phyloP scores from a whole-genome alignment of 2,888 invertebrate species.

The Ernsta delagoae region DNA sequence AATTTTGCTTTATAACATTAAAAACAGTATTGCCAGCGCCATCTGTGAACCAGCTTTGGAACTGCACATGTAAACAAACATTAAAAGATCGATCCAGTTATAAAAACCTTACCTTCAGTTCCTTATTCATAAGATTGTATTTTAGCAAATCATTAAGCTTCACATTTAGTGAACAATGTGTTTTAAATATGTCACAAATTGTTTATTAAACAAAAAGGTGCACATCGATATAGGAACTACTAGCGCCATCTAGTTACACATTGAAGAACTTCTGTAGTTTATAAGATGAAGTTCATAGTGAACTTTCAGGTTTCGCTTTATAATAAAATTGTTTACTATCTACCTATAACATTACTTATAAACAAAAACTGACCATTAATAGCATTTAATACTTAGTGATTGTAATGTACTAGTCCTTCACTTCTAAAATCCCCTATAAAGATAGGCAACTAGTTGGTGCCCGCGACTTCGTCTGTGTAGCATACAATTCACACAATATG shows the following conservation, averaged over 20 bases:
- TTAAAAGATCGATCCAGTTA: not conserved
- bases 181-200: not conserved
- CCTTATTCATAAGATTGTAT: not conserved
- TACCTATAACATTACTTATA: too few relatives aligned
- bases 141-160: not conserved
- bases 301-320: too few relatives aligned
- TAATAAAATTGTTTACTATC: too few relatives aligned
- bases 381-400: too few relatives aligned
- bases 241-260: not conserved
- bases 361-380: too few relatives aligned
- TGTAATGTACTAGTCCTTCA: too few relatives aligned
- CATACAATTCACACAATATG: too few relatives aligned
- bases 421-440: too few relatives aligned
- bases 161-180: not conserved
- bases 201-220: not conserved
- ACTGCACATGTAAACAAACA: not conserved
- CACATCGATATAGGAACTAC: not conserved
- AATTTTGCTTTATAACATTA: not conserved
- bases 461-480: too few relatives aligned
- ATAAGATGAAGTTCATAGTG: too few relatives aligned
- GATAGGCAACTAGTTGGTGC: too few relatives aligned
- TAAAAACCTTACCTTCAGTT: not conserved
- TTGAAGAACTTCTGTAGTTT: too few relatives aligned
- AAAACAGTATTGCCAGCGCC: conserved; percentile 1
- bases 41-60: not conserved